Percentiles rank a stretch among this genome's conserved stretches.
Conservation (phyloP, 2,888 invertebrate genomes). For the Trisateles emortualis region DNA sequence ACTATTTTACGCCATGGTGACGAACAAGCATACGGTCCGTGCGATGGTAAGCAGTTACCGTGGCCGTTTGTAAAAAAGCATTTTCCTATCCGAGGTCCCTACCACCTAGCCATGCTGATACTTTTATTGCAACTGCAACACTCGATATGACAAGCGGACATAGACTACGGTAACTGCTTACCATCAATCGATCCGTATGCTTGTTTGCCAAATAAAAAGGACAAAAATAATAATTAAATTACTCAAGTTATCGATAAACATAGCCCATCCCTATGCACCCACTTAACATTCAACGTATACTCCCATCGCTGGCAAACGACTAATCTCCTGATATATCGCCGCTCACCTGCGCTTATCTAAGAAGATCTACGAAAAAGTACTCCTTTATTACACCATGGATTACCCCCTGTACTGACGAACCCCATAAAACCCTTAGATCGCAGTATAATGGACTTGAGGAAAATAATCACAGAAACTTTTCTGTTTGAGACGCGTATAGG, state of each 20-base stretch:
- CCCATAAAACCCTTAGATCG: conserved; percentile 54
- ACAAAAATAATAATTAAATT: too few relatives aligned
- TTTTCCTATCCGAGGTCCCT: too few relatives aligned
- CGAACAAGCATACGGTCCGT: too few relatives aligned
- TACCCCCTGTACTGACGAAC: conserved; percentile 54
- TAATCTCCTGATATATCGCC: conserved; percentile 85
- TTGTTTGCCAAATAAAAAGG: too few relatives aligned
- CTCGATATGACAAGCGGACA: too few relatives aligned
- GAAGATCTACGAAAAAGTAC: conserved; percentile 77
- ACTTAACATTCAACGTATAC: conserved; percentile 78
- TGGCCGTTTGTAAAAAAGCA: too few relatives aligned
- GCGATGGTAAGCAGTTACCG: too few relatives aligned
- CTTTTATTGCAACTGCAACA: too few relatives aligned
- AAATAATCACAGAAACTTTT: conserved; percentile 21
- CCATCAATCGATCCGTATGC: too few relatives aligned
- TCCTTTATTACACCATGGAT: conserved; percentile 75
- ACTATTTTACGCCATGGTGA: too few relatives aligned
- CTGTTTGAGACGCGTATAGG: background rate
- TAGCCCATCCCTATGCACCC: conserved; percentile 54
- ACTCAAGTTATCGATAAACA: background rate
- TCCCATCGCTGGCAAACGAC: conserved; percentile 72
- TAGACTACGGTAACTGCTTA: too few relatives aligned
- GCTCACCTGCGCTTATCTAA: conserved; percentile 81
- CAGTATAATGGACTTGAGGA: conserved; percentile 42
- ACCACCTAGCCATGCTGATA: too few relatives aligned